A percentile compares a stretch with the other conserved stretches of the same genome.
Evolutionary conservation across 2,888 invertebrate species (phyloP).

Genomic region (Pelosia muscerda): DNA sequence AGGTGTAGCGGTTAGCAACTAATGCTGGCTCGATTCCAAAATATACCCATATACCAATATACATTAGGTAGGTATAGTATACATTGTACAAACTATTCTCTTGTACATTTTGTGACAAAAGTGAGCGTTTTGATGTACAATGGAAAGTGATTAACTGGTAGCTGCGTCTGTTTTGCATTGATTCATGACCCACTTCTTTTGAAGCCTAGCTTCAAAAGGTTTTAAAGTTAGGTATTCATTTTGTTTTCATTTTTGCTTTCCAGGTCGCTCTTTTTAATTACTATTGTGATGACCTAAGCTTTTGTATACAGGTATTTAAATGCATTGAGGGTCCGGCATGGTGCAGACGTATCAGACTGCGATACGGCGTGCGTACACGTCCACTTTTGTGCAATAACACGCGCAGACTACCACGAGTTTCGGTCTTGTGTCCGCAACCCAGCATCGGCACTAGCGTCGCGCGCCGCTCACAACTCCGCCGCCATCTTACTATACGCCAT

Average conservation of each 20-base stretch:
- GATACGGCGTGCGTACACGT: slow-evolving; percentile 92
- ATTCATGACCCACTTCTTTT: slow-evolving; percentile 20
- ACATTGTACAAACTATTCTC: neutral
- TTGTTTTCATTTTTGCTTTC: neutral
- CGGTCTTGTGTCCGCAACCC: slow-evolving; percentile 93
- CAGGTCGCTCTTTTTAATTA: neutral
- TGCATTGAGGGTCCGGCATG: slow-evolving; percentile 91
- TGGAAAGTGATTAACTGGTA: slow-evolving; percentile 25
- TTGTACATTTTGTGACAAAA: neutral
- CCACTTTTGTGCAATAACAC: slow-evolving; percentile 95
- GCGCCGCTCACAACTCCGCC: slow-evolving; percentile 78
- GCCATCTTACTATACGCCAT: slow-evolving; percentile 80
- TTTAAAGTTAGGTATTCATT: neutral
- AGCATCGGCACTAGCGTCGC: slow-evolving; percentile 91
- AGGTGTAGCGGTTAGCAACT: neutral
- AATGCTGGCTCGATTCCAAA: neutral
- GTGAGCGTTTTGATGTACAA: slow-evolving; percentile 1
- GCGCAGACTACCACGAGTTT: slow-evolving; percentile 93
- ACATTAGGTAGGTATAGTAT: too few relatives aligned
- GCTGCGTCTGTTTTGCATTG: slow-evolving; percentile 15
- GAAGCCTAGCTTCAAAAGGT: slow-evolving; percentile 6
- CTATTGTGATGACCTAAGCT: neutral
- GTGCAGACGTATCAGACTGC: slow-evolving; percentile 85
- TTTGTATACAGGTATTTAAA: slow-evolving; percentile 90
- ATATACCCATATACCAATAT: neutral